Conservation (phyloP, 1,140 invertebrate genomes). For the Arctopsyche grandis region DNA sequence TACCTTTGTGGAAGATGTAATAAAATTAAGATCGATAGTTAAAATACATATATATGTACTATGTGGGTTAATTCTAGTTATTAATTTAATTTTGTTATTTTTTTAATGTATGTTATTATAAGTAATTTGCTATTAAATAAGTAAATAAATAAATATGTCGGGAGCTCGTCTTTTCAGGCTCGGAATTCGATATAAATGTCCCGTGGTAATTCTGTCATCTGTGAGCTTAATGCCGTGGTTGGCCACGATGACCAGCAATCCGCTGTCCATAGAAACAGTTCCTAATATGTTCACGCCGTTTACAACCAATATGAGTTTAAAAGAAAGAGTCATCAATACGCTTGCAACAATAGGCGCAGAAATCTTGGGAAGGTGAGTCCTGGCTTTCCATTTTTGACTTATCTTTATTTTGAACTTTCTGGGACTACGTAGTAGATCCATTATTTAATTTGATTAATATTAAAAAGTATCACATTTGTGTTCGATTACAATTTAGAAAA, state of each 20-base stretch:
- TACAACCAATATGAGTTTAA: conserved; percentile 29
- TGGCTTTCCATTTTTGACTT: background rate
- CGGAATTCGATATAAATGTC: conserved; percentile 45
- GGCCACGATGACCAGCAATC: conserved; percentile 42
- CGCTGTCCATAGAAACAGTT: conserved; percentile 26
- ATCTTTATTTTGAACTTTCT: background rate
- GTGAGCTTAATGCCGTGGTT: conserved; percentile 45
- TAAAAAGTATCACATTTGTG: too few species aligned
- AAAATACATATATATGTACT: too few species aligned
- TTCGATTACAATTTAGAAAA: background rate
- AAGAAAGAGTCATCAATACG: conserved; percentile 6
- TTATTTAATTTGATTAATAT: too few species aligned
- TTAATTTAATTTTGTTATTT: too few species aligned
- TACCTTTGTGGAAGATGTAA: too few species aligned
- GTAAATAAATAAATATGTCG: too few species aligned
- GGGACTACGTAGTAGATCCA: too few species aligned
- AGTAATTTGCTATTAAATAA: too few species aligned
- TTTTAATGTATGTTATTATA: too few species aligned
- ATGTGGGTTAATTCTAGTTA: too few species aligned
- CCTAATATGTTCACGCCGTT: conserved; percentile 45
- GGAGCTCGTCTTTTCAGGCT: conserved; percentile 39
- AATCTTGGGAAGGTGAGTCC: background rate
- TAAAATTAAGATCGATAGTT: too few species aligned
- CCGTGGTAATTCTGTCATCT: conserved; percentile 39
- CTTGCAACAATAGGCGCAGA: background rate